Percentiles rank a stretch among this genome's conserved stretches.
Conservation (phyloP, 2,888 invertebrate genomes). For the Lasioglossum lativentre region DNA sequence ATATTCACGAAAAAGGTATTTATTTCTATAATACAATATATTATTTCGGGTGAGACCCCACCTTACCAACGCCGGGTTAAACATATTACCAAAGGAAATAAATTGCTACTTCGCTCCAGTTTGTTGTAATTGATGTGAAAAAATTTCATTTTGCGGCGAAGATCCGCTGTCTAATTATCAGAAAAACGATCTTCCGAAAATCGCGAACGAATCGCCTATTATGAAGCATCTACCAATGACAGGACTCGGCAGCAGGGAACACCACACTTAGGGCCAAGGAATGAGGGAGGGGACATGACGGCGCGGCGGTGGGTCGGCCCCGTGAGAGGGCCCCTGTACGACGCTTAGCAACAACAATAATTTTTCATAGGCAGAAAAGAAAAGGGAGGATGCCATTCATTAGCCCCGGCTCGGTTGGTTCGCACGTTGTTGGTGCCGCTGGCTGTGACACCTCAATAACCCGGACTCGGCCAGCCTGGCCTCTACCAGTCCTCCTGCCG, state of each 20-base stretch:
- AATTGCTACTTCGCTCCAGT: too few species aligned
- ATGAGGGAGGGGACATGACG: conserved; percentile 53
- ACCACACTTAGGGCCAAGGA: conserved; percentile 32
- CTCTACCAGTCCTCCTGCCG: conserved; percentile 34
- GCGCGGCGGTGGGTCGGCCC: conserved; percentile 76
- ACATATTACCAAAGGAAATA: too few species aligned
- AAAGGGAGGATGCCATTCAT: conserved; percentile 83
- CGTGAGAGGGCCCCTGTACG: conserved; percentile 63
- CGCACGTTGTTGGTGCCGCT: conserved; percentile 83
- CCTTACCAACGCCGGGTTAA: too few species aligned
- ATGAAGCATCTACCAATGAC: conserved; percentile 16
- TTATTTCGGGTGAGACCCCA: too few species aligned
- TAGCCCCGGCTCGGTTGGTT: conserved; percentile 83
- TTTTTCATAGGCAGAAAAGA: conserved; percentile 82
- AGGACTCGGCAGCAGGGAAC: conserved; percentile 54
- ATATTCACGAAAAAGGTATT: too few species aligned
- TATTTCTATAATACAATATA: too few species aligned
- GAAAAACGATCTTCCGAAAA: not conserved
- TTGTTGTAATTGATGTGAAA: too few species aligned
- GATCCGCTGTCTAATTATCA: too few species aligned
- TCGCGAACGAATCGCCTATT: not conserved
- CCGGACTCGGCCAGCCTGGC: conserved; percentile 58
- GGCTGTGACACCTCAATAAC: conserved; percentile 83
- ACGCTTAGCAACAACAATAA: conserved; percentile 79
- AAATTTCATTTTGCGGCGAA: too few species aligned